These are phyloP conservation scores for Lampris incognitus DNA, from an alignment of 2,113 vertebrate species.

Conservation along the genomic window DNA sequence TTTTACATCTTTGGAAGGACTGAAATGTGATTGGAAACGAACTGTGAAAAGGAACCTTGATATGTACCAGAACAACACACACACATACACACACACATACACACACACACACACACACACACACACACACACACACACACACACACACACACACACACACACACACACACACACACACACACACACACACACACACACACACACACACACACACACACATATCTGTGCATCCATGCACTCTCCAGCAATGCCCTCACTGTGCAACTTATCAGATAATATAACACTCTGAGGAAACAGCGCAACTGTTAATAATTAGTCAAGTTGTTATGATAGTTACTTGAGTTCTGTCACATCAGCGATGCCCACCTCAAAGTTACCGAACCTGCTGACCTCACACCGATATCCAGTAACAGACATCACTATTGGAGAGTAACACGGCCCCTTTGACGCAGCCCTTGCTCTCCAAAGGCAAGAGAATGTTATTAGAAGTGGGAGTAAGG, in stretches of 20 bases:
- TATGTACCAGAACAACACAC: not conserved
- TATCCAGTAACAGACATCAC: constrained; percentile 36
- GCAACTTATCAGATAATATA: not conserved
- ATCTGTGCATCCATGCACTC: constrained; percentile 21
- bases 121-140: constrained; percentile 14
- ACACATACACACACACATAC: not conserved
- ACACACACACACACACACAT: constrained; percentile 14
- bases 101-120: not conserved
- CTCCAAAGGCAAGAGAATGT: constrained; percentile 19
- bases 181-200: constrained; percentile 6
- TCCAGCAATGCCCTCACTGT: constrained; percentile 7
- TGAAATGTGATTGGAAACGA: constrained; percentile 32
- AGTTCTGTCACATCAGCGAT: constrained; percentile 63
- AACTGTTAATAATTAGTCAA: constrained; percentile 61
- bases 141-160: constrained; percentile 2
- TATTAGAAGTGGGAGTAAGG: constrained; percentile 42
- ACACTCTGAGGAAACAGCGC: not conserved
- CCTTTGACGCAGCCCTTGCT: constrained; percentile 17
- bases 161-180: constrained; percentile 19
- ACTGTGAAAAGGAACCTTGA: not conserved
- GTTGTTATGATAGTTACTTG: not conserved
- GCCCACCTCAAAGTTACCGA: constrained; percentile 54
- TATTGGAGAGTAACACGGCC: constrained; percentile 43
- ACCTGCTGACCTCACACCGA: constrained; percentile 58
- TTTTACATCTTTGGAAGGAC: not conserved